Conservation (phyloP, 2,797 vertebrate genomes). For the Acrocephalus scirpaceus region DNA sequence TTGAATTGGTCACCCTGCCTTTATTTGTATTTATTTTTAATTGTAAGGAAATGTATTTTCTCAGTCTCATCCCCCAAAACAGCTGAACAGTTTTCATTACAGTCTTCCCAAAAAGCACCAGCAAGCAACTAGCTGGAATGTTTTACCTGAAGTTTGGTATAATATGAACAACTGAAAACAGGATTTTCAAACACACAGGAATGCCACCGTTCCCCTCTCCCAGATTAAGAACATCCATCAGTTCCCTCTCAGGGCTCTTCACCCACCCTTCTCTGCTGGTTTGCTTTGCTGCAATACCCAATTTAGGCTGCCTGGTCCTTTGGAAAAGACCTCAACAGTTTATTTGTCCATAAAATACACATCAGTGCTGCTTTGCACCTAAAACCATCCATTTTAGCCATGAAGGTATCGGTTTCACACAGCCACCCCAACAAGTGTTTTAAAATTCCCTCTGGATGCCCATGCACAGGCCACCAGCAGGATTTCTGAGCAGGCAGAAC, state of each 20-base stretch:
- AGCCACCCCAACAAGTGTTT: background rate
- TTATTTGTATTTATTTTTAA: background rate
- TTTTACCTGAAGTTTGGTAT: background rate
- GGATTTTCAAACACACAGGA: background rate
- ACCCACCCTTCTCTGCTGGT: background rate
- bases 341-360: background rate
- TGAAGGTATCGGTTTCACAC: background rate
- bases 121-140: background rate
- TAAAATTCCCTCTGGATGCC: background rate
- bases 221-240: background rate
- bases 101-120: background rate
- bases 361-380: background rate
- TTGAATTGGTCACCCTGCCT: background rate
- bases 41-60: background rate
- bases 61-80: background rate
- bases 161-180: accelerated
- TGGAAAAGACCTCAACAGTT: background rate
- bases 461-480: background rate
- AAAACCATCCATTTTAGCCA: background rate
- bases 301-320: background rate
- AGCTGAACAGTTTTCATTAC: background rate
- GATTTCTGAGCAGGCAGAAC: background rate
- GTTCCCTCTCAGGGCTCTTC: background rate
- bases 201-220: background rate
- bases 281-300: background rate